A percentile compares a stretch with the other conserved stretches of the same genome.
Evolutionary conservation across 2,113 vertebrate genomes (phyloP).

Genomic region (Lepus timidus): DNA sequence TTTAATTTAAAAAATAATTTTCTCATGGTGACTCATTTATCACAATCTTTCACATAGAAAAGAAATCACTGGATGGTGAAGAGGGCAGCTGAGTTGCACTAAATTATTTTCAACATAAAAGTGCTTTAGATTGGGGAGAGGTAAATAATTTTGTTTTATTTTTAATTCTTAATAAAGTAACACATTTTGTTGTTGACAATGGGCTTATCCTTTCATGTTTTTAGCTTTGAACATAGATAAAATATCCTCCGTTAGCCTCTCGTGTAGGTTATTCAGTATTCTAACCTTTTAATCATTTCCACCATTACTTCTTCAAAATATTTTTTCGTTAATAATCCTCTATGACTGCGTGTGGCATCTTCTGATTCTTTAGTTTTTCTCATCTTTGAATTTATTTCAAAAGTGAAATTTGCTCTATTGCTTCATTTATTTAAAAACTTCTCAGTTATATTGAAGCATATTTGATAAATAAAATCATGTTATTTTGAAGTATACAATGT

Average conservation of each 20-base stretch:
- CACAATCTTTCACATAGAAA: conserved; percentile 33
- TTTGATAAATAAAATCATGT: not conserved
- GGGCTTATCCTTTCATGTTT: not conserved
- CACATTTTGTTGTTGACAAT: not conserved
- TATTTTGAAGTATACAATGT: not conserved
- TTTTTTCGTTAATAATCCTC: not conserved
- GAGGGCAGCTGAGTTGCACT: not conserved
- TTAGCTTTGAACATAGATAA: not conserved
- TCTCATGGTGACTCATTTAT: conserved; percentile 37
- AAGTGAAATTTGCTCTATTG: not conserved
- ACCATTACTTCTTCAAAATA: not conserved
- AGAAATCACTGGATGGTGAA: not conserved
- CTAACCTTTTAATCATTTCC: not conserved
- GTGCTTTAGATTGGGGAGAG: not conserved
- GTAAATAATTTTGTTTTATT: not conserved
- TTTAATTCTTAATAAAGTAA: conserved; percentile 37
- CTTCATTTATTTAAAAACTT: not conserved
- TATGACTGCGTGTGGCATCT: not conserved
- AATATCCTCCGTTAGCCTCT: not conserved
- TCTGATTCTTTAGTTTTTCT: not conserved
- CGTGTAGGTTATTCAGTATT: not conserved
- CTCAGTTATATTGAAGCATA: not conserved
- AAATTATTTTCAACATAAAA: not conserved
- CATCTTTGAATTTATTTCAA: not conserved
- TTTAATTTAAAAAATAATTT: conserved; percentile 56